phyloP scores from a whole-genome alignment of 1,140 invertebrate genomes.

The Apis florea region DNA sequence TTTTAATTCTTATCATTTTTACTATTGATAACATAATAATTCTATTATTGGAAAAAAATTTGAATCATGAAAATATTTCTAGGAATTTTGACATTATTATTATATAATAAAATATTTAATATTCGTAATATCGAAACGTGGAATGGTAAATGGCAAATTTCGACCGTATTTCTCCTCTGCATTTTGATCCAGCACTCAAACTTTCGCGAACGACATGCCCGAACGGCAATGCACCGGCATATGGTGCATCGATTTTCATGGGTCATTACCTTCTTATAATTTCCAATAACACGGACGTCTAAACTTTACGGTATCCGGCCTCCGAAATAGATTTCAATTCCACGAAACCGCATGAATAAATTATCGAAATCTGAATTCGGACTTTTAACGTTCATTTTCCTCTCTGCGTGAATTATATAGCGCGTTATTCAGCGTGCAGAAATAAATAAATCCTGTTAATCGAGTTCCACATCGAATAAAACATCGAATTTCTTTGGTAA shows the following conservation, averaged over 20 bases:
- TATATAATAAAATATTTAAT: too few species aligned
- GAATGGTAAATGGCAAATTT: neutral
- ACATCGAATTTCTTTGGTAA: too few species aligned
- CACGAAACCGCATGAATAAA: conserved; percentile 14
- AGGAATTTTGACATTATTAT: neutral
- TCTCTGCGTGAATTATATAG: neutral
- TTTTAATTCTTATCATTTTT: too few species aligned
- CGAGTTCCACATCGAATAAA: too few species aligned
- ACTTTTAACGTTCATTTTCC: neutral
- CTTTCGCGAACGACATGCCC: neutral
- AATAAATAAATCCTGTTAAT: neutral
- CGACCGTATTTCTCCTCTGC: neutral
- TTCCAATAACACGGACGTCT: neutral
- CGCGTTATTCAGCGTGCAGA: neutral
- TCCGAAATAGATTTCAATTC: conserved; percentile 14
- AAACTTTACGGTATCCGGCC: neutral
- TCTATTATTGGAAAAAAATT: neutral
- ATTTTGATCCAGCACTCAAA: neutral
- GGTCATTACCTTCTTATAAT: conserved; percentile 11
- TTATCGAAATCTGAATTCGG: neutral
- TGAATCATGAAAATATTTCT: neutral
- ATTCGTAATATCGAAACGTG: too few species aligned
- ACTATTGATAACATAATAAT: too few species aligned
- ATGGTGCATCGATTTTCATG: conserved; percentile 9
- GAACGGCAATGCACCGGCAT: neutral